Conservation (phyloP, 2,113 vertebrate genomes). For the Dicerorhinus sumatrensis region DNA sequence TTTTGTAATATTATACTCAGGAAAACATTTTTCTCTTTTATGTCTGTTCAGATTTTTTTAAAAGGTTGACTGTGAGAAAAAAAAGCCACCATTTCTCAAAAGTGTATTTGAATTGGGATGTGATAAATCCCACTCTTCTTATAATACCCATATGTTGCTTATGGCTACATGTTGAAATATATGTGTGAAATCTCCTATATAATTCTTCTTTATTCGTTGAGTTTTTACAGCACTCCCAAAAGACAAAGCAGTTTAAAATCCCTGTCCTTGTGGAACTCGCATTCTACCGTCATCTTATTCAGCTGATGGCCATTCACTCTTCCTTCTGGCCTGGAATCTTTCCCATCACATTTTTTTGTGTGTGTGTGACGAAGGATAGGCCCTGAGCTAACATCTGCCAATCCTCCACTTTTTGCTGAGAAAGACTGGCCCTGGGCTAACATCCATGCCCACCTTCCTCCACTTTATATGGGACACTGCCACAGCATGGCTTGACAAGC, state of each 20-base stretch:
- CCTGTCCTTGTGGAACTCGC: background rate
- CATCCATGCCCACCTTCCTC: no score
- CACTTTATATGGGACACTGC: no score
- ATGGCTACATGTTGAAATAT: background rate
- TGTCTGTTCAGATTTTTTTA: background rate
- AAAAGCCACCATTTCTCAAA: background rate
- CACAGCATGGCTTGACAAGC: no score
- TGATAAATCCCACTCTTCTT: background rate
- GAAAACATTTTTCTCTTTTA: slow-evolving; percentile 44
- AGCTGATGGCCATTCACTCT: background rate
- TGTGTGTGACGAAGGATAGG: no score
- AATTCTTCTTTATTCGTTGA: background rate
- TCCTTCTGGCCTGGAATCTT: background rate
- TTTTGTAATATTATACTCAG: slow-evolving; percentile 40
- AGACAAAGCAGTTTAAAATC: background rate
- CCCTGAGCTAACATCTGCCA: no score
- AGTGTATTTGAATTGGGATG: background rate
- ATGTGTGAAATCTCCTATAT: background rate
- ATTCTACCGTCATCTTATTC: background rate
- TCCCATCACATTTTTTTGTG: background rate
- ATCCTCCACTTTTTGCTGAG: no score
- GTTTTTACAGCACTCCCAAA: background rate
- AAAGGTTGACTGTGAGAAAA: background rate
- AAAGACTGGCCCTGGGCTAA: no score
- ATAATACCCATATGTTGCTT: background rate